phyloP scores from a whole-genome alignment of 2,113 vertebrate genomes.

The Potamarius usumacintae region DNA sequence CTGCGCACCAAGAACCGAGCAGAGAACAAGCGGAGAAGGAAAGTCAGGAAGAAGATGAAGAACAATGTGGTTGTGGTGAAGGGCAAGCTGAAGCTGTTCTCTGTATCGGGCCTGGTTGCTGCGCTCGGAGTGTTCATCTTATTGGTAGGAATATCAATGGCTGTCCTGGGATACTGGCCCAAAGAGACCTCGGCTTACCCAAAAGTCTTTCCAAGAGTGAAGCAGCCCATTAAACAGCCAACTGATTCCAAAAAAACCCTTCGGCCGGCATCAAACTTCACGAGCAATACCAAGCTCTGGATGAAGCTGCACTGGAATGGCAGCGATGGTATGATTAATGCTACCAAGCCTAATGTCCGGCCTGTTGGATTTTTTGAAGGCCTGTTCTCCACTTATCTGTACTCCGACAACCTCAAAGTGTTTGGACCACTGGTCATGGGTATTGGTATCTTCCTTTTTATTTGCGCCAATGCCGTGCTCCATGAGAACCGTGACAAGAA shows the following conservation, averaged over 20 bases:
- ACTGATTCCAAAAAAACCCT: constrained; percentile 59
- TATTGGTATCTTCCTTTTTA: constrained; percentile 98
- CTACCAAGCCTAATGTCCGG: constrained; percentile 51
- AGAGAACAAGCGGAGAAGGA: constrained; percentile 85
- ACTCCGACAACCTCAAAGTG: constrained; percentile 96
- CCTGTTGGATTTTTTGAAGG: constrained; percentile 78
- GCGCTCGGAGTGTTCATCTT: constrained; percentile 86
- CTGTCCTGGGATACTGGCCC: constrained; percentile 95
- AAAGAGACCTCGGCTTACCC: constrained; percentile 73
- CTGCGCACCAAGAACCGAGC: constrained; percentile 82
- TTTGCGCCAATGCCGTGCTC: constrained; percentile 95
- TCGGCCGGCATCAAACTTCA: constrained; percentile 52
- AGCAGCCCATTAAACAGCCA: constrained; percentile 51
- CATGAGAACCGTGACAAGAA: constrained; percentile 97
- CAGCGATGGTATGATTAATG: constrained; percentile 48
- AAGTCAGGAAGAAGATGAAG: constrained; percentile 91
- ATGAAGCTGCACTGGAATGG: constrained; percentile 52
- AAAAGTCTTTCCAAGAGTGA: constrained; percentile 60
- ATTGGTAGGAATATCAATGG: constrained; percentile 89
- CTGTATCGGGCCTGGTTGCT: constrained; percentile 88
- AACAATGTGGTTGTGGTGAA: constrained; percentile 96
- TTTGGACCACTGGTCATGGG: constrained; percentile 97
- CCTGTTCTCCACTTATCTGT: constrained; percentile 85
- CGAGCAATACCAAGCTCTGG: constrained; percentile 42
- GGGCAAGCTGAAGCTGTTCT: constrained; percentile 93